Percentiles rank a stretch among this genome's conserved stretches.
These are phyloP conservation scores for Philaethria dido DNA, from an alignment of 2,888 invertebrate genomes.

Conservation along the genomic window DNA sequence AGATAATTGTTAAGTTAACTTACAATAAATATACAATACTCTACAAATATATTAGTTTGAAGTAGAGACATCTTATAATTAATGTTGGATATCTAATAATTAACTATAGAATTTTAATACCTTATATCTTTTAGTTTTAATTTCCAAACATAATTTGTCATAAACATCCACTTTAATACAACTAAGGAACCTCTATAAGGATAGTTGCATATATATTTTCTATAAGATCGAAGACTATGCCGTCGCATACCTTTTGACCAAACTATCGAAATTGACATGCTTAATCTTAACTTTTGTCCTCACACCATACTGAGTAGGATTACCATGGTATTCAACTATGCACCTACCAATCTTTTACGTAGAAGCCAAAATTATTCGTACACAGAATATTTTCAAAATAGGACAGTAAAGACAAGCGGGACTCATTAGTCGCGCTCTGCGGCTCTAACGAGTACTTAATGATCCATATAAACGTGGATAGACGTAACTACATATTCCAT, in stretches of 20 bases:
- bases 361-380: conserved; percentile 24
- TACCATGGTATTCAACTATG: neutral
- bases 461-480: conserved; percentile 41
- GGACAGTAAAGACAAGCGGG: conserved; percentile 42
- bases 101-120: no score
- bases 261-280: conserved; percentile 14
- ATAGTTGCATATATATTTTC: neutral
- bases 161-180: neutral
- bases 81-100: no score
- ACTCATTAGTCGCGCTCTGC: conserved; percentile 44
- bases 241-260: neutral
- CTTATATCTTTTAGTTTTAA: no score
- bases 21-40: neutral
- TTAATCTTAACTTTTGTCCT: conserved; percentile 8
- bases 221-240: neutral
- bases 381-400: conserved; percentile 29
- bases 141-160: neutral
- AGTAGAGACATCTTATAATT: no score
- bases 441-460: conserved; percentile 42
- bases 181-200: neutral
- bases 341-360: conserved; percentile 7
- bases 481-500: conserved; percentile 34
- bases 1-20: conserved; percentile 32
- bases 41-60: neutral
- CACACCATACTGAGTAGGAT: neutral